Evolutionary conservation across 2,113 vertebrate species (phyloP), one percentile per base, ranked within the genome.

Genomic region (Eonycteris spelaea): DNA sequence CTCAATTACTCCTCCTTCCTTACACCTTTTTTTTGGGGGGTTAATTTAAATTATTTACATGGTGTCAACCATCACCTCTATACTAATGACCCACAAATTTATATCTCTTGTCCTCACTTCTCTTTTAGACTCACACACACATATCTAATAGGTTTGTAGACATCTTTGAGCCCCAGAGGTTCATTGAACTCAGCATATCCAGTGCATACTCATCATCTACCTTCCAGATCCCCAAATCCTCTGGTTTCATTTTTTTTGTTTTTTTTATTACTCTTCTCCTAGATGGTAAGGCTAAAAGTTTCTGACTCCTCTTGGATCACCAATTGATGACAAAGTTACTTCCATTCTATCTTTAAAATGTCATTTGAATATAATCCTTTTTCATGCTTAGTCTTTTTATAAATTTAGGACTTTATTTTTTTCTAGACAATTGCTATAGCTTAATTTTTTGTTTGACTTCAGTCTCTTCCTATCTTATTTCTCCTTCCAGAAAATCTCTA

Each of bases 401-500:
- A 82, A 59, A 55, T 68, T 80, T 90, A 86, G 53, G 10, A 53
- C 16, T 57, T 53, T 26, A 43, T 55, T 93, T 75, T 75, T 83
- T 73, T 53, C 75, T 63, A 59, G 61, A 55, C 3, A 94, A 55
- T 79, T 57, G 33, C 30, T 79, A 43, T 43, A 90, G 22, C 11
- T 74, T 94, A 53, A 63, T 59, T 74, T 75, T 53, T 48, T 4
- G 18, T 26, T 79, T 79, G 30, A 80, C 28, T 70, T 85, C 57
- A n/a, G 5, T 71, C 38, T 92, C 83, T 86, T 85, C 68, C 53
- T 70, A 57, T 1, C 7, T 59, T 82, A 70, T 71, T 83, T 90
- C 59, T 95, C 89, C 67, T 79, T 90, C 26, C 12, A 80, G 24
- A 95, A 92, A 94, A 86, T 68, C 83, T 48, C 48, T 55, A 48